Evolutionary conservation across 2,113 vertebrate genomes (phyloP).

Genomic region (Peromyscus californicus): DNA sequence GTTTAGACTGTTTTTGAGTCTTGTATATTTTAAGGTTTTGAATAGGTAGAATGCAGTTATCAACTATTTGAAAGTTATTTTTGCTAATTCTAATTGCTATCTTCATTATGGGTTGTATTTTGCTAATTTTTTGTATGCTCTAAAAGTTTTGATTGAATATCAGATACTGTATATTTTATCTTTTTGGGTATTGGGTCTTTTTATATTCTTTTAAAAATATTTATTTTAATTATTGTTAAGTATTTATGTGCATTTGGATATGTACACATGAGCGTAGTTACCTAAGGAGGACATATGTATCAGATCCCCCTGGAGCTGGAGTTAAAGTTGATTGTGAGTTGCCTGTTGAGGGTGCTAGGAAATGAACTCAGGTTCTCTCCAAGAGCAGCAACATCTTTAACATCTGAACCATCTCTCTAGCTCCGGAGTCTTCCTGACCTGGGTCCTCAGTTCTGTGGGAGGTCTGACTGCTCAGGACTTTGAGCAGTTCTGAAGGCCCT

Average conservation of each 20-base stretch:
- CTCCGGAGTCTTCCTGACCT: background rate
- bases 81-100: constrained; percentile 44
- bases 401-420: background rate
- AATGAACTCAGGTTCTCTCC: background rate
- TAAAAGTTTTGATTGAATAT: background rate
- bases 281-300: background rate
- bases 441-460: background rate
- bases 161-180: background rate
- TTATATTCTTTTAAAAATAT: constrained; percentile 12
- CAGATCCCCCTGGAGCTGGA: background rate
- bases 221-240: background rate
- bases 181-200: background rate
- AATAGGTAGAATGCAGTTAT: constrained; percentile 25
- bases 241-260: background rate
- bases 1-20: background rate
- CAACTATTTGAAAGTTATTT: constrained; percentile 21
- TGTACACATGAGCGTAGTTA: background rate
- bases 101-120: background rate
- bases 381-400: background rate
- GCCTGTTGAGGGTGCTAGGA: background rate
- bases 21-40: background rate
- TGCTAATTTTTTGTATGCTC: background rate
- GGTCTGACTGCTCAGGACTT: background rate
- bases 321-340: background rate
- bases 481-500: constrained; percentile 5